Evolutionary conservation across 2,113 vertebrate genomes (phyloP).

Genomic region (Sphyrna mokarran): DNA sequence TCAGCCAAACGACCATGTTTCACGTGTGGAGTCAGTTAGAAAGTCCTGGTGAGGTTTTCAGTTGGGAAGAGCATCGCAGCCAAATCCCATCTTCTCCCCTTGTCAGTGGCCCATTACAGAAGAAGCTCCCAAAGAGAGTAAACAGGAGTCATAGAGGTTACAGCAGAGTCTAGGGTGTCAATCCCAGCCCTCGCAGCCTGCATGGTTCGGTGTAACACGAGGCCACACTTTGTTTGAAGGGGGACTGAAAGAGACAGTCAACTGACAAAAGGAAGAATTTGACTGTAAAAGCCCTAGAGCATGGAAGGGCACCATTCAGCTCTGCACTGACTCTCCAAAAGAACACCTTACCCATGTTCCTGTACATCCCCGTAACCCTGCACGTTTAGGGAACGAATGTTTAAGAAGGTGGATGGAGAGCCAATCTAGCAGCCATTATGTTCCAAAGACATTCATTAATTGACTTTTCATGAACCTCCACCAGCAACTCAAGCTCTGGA

Average conservation of each 20-base stretch:
- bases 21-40: not conserved
- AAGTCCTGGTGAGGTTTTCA: not conserved
- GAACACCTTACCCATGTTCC: no score
- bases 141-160: not conserved
- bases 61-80: not conserved
- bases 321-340: no score
- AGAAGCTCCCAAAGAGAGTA: no score
- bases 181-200: not conserved
- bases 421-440: no score
- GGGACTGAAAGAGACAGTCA: not conserved
- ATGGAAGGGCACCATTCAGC: no score
- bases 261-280: not conserved
- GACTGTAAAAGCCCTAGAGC: no score
- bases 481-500: not conserved
- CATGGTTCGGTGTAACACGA: not conserved
- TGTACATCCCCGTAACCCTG: no score
- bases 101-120: no score
- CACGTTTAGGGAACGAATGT: no score
- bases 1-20: not conserved
- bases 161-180: not conserved
- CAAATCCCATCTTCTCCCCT: not conserved
- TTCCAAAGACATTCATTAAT: not conserved
- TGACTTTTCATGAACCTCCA: not conserved
- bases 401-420: no score
- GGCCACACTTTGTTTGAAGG: not conserved